A percentile compares a stretch with the other conserved stretches of the same genome.
Conservation (phyloP, 2,113 vertebrate genomes). For the Oceanodroma tethys region DNA sequence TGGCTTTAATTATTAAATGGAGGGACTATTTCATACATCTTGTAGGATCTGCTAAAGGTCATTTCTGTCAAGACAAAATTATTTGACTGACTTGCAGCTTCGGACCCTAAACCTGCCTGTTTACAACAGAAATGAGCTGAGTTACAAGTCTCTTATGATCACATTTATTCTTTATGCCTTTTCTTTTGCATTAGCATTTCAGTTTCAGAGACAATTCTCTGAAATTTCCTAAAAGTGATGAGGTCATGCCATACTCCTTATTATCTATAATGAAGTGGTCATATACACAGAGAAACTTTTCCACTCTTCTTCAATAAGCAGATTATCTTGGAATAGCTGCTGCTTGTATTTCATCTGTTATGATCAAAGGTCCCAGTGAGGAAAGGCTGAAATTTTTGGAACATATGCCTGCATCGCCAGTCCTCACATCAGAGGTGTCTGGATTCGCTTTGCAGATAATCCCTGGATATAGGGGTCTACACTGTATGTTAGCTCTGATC, state of each 20-base stretch:
- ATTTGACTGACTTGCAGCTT: not conserved
- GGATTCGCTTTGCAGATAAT: not conserved
- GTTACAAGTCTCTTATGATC: not conserved
- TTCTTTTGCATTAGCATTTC: not conserved
- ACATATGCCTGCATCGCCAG: accelerated
- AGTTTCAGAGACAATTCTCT: not conserved
- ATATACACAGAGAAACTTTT: not conserved
- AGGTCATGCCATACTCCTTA: not conserved
- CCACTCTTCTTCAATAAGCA: not conserved
- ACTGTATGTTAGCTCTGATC: not conserved
- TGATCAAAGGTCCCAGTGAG: not conserved
- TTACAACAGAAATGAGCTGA: not conserved
- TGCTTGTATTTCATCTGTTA: not conserved
- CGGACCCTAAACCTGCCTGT: not conserved
- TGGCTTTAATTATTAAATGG: not conserved
- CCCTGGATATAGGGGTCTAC: not conserved
- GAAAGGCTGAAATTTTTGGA: not conserved
- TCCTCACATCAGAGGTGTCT: not conserved
- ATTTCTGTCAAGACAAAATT: not conserved
- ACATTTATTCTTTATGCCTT: not conserved
- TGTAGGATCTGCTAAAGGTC: not conserved
- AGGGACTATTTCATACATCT: not conserved
- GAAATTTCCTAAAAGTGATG: not conserved
- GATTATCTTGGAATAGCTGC: not conserved
- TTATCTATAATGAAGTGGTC: not conserved